Conservation (phyloP, 2,797 vertebrate species). For the Sebastes minor region DNA sequence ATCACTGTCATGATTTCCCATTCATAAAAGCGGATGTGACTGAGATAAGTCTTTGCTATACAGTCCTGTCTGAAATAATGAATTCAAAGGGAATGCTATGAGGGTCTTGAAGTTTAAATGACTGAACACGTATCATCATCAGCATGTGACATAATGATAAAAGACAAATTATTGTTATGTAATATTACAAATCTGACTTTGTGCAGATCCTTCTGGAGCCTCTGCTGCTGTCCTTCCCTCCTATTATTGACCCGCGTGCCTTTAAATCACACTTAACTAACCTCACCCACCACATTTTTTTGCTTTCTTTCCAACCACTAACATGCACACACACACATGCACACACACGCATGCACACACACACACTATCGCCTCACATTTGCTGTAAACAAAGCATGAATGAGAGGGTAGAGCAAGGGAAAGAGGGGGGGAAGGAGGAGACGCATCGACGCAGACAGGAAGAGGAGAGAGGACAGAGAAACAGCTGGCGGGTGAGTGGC, state of each 20-base stretch:
- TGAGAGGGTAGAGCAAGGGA: slow-evolving; percentile 71
- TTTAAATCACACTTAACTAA: slow-evolving; percentile 59
- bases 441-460: slow-evolving; percentile 57
- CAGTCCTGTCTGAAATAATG: background rate
- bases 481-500: slow-evolving; percentile 62
- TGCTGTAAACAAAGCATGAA: slow-evolving; percentile 79
- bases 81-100: background rate
- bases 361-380: slow-evolving; percentile 33
- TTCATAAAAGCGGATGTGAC: slow-evolving; percentile 74
- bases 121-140: background rate
- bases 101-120: background rate
- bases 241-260: slow-evolving; percentile 43
- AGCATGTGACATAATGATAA: background rate
- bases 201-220: slow-evolving; percentile 9
- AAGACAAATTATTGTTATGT: background rate
- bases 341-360: slow-evolving; percentile 11
- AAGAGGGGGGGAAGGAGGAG: slow-evolving; percentile 18
- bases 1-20: slow-evolving; percentile 62
- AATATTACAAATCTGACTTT: slow-evolving; percentile 3
- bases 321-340: slow-evolving; percentile 12
- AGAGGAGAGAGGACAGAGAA: slow-evolving; percentile 59
- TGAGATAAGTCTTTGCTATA: slow-evolving; percentile 20
- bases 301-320: background rate
- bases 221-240: slow-evolving; percentile 18
- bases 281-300: slow-evolving; percentile 1